phyloP scores from a whole-genome alignment of 2,797 vertebrate genomes.

The Natrix natrix region DNA sequence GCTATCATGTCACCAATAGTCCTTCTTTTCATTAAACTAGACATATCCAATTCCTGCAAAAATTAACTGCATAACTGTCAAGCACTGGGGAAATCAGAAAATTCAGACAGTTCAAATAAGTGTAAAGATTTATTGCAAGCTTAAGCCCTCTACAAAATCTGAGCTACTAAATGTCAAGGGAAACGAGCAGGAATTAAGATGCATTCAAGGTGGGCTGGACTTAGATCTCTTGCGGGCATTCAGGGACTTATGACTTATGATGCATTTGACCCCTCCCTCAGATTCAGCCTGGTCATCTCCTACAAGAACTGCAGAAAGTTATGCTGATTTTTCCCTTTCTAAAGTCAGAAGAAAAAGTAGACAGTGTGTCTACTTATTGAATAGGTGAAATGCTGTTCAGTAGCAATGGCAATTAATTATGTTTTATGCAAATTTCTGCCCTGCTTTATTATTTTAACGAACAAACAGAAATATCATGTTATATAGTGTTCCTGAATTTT shows the following conservation, averaged over 20 bases:
- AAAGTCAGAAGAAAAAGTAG: not conserved
- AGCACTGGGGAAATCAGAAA: too few relatives aligned
- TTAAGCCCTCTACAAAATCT: not conserved
- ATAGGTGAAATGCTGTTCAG: not conserved
- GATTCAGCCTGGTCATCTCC: not conserved
- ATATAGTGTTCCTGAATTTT: slow-evolving; percentile 86
- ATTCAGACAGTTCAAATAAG: too few relatives aligned
- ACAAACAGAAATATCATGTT: slow-evolving; percentile 80
- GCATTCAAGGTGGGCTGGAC: not conserved
- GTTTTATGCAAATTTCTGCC: not conserved
- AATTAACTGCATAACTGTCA: too few relatives aligned
- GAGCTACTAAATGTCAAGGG: not conserved
- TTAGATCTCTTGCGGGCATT: not conserved
- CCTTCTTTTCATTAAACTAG: too few relatives aligned
- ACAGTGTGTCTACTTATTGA: not conserved
- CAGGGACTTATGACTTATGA: not conserved
- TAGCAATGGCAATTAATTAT: not conserved
- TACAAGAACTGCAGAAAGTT: not conserved
- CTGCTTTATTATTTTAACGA: not conserved
- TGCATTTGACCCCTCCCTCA: not conserved
- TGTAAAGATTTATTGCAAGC: too few relatives aligned
- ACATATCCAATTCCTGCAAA: too few relatives aligned
- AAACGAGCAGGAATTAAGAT: not conserved
- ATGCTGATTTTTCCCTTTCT: not conserved
- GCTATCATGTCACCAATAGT: too few relatives aligned